Base-by-base conservation (phyloP, 2,797 vertebrate genomes). In the Tapirus indicus region DNA sequence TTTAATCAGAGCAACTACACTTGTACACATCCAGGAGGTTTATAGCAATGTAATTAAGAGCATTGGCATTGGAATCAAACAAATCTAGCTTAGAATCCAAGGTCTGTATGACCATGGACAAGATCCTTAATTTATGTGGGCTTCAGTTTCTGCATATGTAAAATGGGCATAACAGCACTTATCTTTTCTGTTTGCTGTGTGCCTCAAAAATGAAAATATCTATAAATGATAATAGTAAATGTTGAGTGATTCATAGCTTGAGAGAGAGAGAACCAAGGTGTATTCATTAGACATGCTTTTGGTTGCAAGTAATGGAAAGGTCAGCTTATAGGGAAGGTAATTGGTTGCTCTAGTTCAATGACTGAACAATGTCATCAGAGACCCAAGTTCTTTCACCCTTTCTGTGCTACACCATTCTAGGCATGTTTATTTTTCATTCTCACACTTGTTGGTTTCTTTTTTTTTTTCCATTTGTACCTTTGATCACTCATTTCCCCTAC, bases 221-320 rank as follows among this genome's bases (percentile, higher is more conserved):
- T 82, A 13, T 62, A 54, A 92, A 66, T 82, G 89, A 62, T 58
- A 85, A 2, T n/a, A 87, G 66, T 80, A 83, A 93, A 91, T 60
- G 32, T 74, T 77, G 44, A 94, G 5, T 74, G 62, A 58, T 90
- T 74, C 8, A 49, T 52, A 41, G 49, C 21, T 69, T 32, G 68
- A 52, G 35, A 64, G 29, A 74, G 35, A 95, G 29, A 74, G 35
- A 95, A 52, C 14, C n/a, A 82, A 83, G 18, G 3, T 38, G 8
- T 75, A 68, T 14, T 44, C 54, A 32, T 38, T 74, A 71, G 54
- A 89, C 72, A 69, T 56, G 21, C 25, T 29, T 77, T 74, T 32
- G 13, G 13, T 25, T 78, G 2, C 5, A 92, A 54, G n/a, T 52
- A 69, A 44, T 21, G 47, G 32, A 84, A 35, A 88, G 23, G 58